Base-by-base conservation (phyloP, 1,140 invertebrate genomes). In the Chionoecetes opilio region DNA sequence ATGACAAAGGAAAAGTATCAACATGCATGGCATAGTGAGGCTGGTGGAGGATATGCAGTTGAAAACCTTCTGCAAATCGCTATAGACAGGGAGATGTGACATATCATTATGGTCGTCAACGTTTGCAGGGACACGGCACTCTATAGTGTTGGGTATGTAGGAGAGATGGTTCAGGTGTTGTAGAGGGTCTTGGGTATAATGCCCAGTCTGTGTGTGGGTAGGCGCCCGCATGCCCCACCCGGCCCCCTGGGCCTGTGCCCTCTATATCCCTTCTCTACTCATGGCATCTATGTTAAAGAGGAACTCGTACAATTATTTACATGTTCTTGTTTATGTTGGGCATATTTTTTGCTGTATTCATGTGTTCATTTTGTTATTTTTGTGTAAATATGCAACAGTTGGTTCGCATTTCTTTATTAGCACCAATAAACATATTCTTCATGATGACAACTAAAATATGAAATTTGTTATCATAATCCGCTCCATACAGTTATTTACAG, bases 301-400 rank as follows among this genome's bases (percentile, higher is more conserved):
- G 21, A 75, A 11, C n/a, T n/a, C 21, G 6, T 75, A 2, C 3
- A n/a, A 75, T n/a, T n/a, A 75, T 75, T 75, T 75, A 1, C 8
- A n/a, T 21, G 2, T 3, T 75, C n/a, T 26, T 75, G 63, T n/a
- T 75, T 0, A 75, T 75, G 21, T n/a, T n/a, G n/a, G 63, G 26
- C 0, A 75, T 75, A 21, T n/a, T n/a, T n/a, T 11, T n/a, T 17
- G 21, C 8, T n/a, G 8, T 26, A 75, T 75, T n/a, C 6, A n/a
- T n/a, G n/a, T 38, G n/a, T 89, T n/a, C 2, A 11, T 17, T n/a
- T 26, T 89, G 34, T 26, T 17, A 38, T n/a, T 11, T 75, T 75
- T n/a, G 63, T 46, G 87, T 11, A 89, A 46, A 89, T 41, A 26
- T 46, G 87, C 87, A 89, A 89, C 87, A 89, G 87, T 89, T 89